Base-by-base conservation (phyloP, 2,797 vertebrate species). In the Enteromius paludinosus region DNA sequence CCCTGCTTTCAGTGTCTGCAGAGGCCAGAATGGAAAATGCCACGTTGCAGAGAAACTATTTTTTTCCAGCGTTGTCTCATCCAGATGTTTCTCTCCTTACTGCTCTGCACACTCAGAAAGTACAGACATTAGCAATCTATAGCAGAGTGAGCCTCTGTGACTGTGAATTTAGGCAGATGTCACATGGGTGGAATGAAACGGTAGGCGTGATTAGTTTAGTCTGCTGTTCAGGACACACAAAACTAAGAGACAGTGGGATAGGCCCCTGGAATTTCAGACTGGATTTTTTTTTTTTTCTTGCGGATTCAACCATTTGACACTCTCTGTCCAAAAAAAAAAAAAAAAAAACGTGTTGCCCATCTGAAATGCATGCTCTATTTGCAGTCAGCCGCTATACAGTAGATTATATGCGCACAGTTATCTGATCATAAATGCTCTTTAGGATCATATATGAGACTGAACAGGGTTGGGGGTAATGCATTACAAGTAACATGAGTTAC, bases 81-180 rank as follows among this genome's bases (percentile, higher is more conserved):
- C 95, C 96, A 96, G 96, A 95, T 97, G 90, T 96, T 95, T 90
- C 83, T 92, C 90, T 90, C 92, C 93, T 91, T 87, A 88, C 81
- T 88, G 84, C 87, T 95, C 90, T 87, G 87, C 87, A 87, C 89
- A 84, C 86, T 84, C 86, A 93, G 90, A 87, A 88, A 89, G 89
- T 87, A 83, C 90, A 96, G 96, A 89, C 94, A 87, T 91, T 86
- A 95, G 86, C 89, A 95, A 95, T 94, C 93, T 18, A 95, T 68
- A 1, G 0, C 90, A 78, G 91, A 95, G 70, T 3, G 35, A 20
- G 18, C 69, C 54, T 43, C 28, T 14, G 10, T 25, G 65, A 78
- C 15, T 23, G 14, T 30, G 54, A 59, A 33, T 80, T 54, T 54
- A 62, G 18, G 8, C 17, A 33, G 23, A 47, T 15, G 62, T 61